phyloP scores from a whole-genome alignment of 1,140 invertebrate genomes.

The Brachionus koreanus region DNA sequence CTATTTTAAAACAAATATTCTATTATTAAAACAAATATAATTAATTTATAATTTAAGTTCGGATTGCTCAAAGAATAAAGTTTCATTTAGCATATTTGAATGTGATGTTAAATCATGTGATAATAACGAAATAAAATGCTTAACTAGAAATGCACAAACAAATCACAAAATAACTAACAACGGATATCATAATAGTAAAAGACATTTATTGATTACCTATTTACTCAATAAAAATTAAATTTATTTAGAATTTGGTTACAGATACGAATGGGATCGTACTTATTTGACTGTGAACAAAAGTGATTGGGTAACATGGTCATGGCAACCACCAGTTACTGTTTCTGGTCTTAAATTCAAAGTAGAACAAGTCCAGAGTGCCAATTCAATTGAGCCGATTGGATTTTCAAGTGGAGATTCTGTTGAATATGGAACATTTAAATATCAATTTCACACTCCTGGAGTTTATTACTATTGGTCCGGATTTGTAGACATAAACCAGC shows the following conservation, averaged over 20 bases:
- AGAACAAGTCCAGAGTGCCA: slow-evolving; percentile 46
- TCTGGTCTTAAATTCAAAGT: slow-evolving; percentile 40
- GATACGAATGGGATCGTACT: slow-evolving; percentile 27
- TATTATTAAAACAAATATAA: not conserved
- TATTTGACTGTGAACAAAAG: slow-evolving; percentile 45
- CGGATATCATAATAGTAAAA: slow-evolving; percentile 48
- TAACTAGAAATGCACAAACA: slow-evolving; percentile 47
- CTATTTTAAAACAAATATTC: not conserved
- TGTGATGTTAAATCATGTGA: slow-evolving; percentile 48
- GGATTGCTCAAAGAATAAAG: slow-evolving; percentile 45
- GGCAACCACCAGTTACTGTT: slow-evolving; percentile 47
- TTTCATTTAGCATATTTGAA: slow-evolving; percentile 47
- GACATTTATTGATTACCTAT: not conserved
- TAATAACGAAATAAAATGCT: slow-evolving; percentile 48
- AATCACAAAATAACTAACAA: slow-evolving; percentile 48
- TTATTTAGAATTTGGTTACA: not conserved
- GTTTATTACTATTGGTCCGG: slow-evolving; percentile 51
- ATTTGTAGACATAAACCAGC: slow-evolving; percentile 46
- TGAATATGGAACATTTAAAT: slow-evolving; percentile 45
- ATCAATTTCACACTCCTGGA: slow-evolving; percentile 48
- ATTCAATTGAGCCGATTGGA: not conserved
- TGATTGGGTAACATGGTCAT: slow-evolving; percentile 49
- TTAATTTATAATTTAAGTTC: not conserved
- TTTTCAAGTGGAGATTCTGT: slow-evolving; percentile 12
- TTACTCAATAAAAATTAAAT: not conserved